A percentile compares a stretch with the other conserved stretches of the same genome.
These are phyloP conservation scores for Xiphophorus maculatus DNA, from an alignment of 2,113 vertebrate species.

Conservation along the genomic window DNA sequence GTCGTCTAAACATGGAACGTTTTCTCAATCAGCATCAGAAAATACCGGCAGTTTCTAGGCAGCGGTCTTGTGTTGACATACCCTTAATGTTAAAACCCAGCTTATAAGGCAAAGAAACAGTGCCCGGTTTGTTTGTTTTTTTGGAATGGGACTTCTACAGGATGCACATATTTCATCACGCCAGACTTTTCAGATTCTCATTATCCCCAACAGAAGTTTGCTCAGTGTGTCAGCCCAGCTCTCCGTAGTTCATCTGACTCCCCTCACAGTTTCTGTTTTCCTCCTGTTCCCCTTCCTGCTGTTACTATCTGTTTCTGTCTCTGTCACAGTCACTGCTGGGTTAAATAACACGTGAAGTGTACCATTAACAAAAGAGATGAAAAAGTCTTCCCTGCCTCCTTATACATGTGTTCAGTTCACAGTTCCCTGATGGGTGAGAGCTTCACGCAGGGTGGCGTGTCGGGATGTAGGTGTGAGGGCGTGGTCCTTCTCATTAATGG, in stretches of 20 bases:
- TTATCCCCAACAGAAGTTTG: slow-evolving; percentile 71
- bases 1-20: too few species aligned
- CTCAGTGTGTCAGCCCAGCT: slow-evolving; percentile 62
- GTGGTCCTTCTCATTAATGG: slow-evolving; percentile 39
- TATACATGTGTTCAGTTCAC: slow-evolving; percentile 37
- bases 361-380: slow-evolving; percentile 11
- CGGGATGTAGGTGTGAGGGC: slow-evolving; percentile 31
- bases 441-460: slow-evolving; percentile 32
- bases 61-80: too few species aligned
- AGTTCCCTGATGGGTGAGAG: slow-evolving; percentile 33
- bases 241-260: slow-evolving; percentile 33
- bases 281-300: slow-evolving; percentile 4
- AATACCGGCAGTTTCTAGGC: too few species aligned
- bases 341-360: slow-evolving; percentile 51
- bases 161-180: slow-evolving; percentile 50
- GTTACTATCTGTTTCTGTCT: slow-evolving; percentile 29
- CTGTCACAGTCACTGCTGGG: slow-evolving; percentile 40
- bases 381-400: slow-evolving; percentile 14
- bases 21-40: too few species aligned
- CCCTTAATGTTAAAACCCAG: slow-evolving; percentile 3
- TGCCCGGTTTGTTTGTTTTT: too few species aligned
- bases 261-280: slow-evolving; percentile 11
- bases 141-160: slow-evolving; percentile 21
- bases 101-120: slow-evolving; percentile 30
- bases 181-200: slow-evolving; percentile 62